A percentile compares a stretch with the other conserved stretches of the same genome.
phyloP scores from a whole-genome alignment of 2,113 vertebrate genomes.

The Peucedramus taeniatus region DNA sequence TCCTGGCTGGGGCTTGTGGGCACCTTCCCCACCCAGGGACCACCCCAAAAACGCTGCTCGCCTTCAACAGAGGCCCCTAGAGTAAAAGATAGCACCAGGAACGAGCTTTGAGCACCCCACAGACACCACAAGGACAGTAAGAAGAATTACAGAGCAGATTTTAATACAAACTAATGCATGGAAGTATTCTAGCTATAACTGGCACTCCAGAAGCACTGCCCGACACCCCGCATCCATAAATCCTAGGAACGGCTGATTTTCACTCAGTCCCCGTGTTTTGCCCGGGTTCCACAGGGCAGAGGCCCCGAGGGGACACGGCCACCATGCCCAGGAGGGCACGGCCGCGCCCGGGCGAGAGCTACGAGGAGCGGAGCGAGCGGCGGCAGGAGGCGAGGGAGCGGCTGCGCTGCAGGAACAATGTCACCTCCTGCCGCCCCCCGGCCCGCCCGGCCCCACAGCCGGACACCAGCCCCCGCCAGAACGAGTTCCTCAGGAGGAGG shows the following conservation, averaged over 20 bases:
- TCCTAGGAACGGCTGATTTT: fast-evolving
- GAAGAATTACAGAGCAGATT: background rate
- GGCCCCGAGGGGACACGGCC: background rate
- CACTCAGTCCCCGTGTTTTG: fast-evolving
- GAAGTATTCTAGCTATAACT: fast-evolving
- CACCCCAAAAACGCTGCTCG: fast-evolving
- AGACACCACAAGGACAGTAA: too few species aligned
- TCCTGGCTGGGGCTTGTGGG: background rate
- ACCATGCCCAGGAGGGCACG: constrained; percentile 20
- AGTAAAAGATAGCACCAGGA: fast-evolving
- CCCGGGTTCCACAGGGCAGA: background rate
- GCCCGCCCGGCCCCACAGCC: background rate
- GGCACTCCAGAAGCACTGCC: fast-evolving
- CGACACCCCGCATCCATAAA: fast-evolving
- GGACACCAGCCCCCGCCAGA: constrained; percentile 34
- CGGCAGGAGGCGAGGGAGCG: constrained; percentile 60
- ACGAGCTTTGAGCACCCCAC: background rate
- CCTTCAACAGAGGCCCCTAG: background rate
- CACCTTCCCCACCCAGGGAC: background rate
- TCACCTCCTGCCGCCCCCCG: constrained; percentile 38
- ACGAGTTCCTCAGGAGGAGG: constrained; percentile 70
- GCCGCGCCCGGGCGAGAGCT: constrained; percentile 52
- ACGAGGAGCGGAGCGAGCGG: constrained; percentile 71
- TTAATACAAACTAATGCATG: fast-evolving
- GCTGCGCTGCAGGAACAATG: constrained; percentile 18